Evolutionary conservation across 2,888 invertebrate species (phyloP).

Genomic region (Volucella bombylans): DNA sequence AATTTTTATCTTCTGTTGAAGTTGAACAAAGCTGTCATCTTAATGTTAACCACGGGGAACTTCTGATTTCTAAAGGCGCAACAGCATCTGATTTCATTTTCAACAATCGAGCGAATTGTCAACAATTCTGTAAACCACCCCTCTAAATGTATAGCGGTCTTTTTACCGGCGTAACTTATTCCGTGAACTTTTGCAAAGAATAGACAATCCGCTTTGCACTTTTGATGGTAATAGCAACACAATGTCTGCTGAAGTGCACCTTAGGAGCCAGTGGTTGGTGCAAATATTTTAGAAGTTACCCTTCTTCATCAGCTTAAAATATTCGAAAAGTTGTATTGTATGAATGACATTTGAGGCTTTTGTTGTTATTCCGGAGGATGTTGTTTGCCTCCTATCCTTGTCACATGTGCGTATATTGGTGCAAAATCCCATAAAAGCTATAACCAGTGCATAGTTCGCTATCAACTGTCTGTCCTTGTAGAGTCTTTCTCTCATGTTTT

Average conservation of each 20-base stretch:
- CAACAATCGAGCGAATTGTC: slow-evolving; percentile 40
- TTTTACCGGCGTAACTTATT: slow-evolving; percentile 6
- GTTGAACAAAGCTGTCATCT: slow-evolving; percentile 7
- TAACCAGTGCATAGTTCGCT: slow-evolving; percentile 9
- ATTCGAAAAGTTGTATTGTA: slow-evolving; percentile 34
- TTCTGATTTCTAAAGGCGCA: slow-evolving; percentile 12
- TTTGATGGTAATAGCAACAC: background rate
- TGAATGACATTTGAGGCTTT: slow-evolving; percentile 42
- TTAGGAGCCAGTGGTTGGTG: background rate
- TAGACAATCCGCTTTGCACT: slow-evolving; percentile 32
- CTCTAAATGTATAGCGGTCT: slow-evolving; percentile 10
- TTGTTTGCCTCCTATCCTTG: background rate
- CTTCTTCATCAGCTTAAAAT: slow-evolving; percentile 10
- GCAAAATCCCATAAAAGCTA: background rate
- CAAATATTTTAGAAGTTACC: background rate
- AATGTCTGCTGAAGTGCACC: background rate
- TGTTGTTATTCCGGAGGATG: slow-evolving; percentile 42
- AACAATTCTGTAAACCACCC: slow-evolving; percentile 3
- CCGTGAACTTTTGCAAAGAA: slow-evolving; percentile 27
- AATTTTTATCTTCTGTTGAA: background rate
- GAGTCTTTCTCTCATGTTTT: background rate
- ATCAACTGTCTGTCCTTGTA: slow-evolving; percentile 15
- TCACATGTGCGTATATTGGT: slow-evolving; percentile 17
- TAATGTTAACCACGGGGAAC: slow-evolving; percentile 31
- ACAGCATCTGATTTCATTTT: slow-evolving; percentile 22